phyloP scores from a whole-genome alignment of 2,797 vertebrate species.

The Tauraco hartlaubi region DNA sequence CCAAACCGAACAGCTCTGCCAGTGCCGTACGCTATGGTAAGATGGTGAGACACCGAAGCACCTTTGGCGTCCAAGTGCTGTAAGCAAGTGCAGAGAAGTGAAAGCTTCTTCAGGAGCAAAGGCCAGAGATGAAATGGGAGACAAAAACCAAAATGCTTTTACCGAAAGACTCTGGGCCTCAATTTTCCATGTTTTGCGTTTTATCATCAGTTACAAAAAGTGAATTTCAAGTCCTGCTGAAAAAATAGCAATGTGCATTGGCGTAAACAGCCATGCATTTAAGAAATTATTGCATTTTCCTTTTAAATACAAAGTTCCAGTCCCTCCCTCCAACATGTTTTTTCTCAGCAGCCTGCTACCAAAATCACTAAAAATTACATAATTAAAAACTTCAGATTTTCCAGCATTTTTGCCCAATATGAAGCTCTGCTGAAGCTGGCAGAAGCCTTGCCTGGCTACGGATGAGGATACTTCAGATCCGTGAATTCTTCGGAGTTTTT shows the following conservation, averaged over 20 bases:
- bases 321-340: neutral
- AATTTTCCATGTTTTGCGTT: neutral
- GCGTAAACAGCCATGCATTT: neutral
- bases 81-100: neutral
- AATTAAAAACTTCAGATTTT: neutral
- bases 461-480: neutral
- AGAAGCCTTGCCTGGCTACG: neutral
- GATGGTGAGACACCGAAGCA: neutral
- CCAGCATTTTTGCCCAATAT: neutral
- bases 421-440: neutral
- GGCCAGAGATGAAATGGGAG: neutral
- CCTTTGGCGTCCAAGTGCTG: neutral
- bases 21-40: fast-evolving
- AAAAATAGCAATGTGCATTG: neutral
- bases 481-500: neutral
- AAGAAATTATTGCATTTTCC: neutral
- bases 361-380: neutral
- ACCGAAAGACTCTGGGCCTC: neutral
- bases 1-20: neutral
- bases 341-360: neutral
- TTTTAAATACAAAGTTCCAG: neutral
- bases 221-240: neutral
- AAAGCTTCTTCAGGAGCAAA: neutral
- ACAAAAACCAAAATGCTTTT: neutral
- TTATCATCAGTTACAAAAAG: neutral